A percentile compares a stretch with the other conserved stretches of the same genome.
Conservation (phyloP, 2,113 vertebrate genomes). For the Halichoeres trimaculatus region DNA sequence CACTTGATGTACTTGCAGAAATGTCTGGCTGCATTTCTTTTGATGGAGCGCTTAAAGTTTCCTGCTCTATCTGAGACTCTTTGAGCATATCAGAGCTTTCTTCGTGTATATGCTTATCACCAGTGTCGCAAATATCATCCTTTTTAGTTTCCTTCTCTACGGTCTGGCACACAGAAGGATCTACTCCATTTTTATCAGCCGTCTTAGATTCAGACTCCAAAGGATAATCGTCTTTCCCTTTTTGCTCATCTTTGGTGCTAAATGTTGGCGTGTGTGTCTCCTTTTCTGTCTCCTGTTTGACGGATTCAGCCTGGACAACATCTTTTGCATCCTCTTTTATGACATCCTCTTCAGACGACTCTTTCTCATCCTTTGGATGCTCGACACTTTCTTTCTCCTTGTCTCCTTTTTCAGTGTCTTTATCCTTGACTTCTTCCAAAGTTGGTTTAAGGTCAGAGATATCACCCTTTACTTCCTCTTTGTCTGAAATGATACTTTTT, state of each 20-base stretch:
- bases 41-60: conserved; percentile 10
- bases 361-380: conserved; percentile 2
- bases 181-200: conserved; percentile 36
- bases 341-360: conserved; percentile 27
- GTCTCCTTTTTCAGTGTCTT: conserved; percentile 28
- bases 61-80: conserved; percentile 28
- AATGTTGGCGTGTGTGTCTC: conserved; percentile 10
- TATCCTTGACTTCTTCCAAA: conserved; percentile 21
- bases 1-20: conserved; percentile 1
- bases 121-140: conserved; percentile 20
- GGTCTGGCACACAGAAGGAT: neutral
- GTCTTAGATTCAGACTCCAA: conserved; percentile 30
- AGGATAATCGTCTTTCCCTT: conserved; percentile 23
- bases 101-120: conserved; percentile 7
- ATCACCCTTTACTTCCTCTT: conserved; percentile 11
- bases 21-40: conserved; percentile 17
- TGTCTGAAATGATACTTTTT: conserved; percentile 20
- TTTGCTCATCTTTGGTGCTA: conserved; percentile 32
- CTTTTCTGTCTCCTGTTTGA: conserved; percentile 29
- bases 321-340: conserved; percentile 29
- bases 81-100: conserved; percentile 29
- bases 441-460: conserved; percentile 31
- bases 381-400: conserved; percentile 36
- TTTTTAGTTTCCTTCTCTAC: conserved; percentile 28
- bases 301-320: conserved; percentile 8